Conservation (phyloP, 2,797 vertebrate species). For the Tragelaphus eurycerus region DNA sequence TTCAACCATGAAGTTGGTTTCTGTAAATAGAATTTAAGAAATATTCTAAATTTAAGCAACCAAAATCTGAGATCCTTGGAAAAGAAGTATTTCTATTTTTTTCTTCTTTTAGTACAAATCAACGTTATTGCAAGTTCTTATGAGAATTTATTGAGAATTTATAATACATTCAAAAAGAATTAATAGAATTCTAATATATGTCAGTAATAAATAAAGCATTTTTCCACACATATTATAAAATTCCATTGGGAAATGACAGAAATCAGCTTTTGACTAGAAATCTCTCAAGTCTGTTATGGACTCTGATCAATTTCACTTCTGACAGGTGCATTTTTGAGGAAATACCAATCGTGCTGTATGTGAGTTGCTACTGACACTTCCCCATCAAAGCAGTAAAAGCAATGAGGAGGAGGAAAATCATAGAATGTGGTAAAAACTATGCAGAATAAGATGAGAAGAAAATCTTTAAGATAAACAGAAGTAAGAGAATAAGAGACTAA, state of each 20-base stretch:
- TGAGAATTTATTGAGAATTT: not conserved
- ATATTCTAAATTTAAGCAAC: not conserved
- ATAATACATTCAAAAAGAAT: not conserved
- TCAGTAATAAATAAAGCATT: not conserved
- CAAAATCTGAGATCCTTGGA: not conserved
- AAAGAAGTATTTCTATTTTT: not conserved
- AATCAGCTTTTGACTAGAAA: not conserved
- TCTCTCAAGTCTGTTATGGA: not conserved
- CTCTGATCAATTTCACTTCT: not conserved
- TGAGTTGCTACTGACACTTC: not conserved
- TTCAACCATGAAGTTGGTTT: not conserved
- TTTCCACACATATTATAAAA: not conserved
- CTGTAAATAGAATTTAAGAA: not conserved
- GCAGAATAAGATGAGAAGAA: not conserved
- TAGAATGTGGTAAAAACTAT: not conserved
- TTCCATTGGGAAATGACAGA: not conserved
- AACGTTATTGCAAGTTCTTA: not conserved
- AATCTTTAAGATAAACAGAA: not conserved
- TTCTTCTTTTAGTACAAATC: not conserved
- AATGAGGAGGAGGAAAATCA: too few relatives aligned
- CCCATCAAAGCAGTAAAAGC: not conserved
- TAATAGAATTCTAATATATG: not conserved
- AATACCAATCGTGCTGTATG: not conserved
- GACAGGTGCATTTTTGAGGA: not conserved
- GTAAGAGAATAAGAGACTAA: not conserved